Evolutionary conservation across 2,888 invertebrate species (phyloP).

Genomic region (Coenonympha arcania): DNA sequence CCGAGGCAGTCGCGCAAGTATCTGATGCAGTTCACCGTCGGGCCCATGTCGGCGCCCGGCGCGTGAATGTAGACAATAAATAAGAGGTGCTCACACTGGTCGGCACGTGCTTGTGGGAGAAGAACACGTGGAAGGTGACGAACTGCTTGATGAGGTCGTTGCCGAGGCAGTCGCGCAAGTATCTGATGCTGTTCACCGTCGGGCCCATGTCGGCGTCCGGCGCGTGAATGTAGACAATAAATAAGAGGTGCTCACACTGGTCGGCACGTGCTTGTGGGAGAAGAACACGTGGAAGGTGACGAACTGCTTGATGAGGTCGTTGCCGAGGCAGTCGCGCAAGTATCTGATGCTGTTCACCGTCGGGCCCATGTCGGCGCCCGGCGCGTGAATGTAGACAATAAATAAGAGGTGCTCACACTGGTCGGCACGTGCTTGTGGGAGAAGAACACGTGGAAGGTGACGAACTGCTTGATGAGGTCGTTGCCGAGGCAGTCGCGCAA

Average conservation of each 20-base stretch:
- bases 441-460: slow-evolving; percentile 93
- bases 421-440: slow-evolving; percentile 88
- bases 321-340: slow-evolving; percentile 82
- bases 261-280: slow-evolving; percentile 88
- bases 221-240: slow-evolving; percentile 70
- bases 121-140: slow-evolving; percentile 92
- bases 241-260: slow-evolving; percentile 40
- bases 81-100: slow-evolving; percentile 47
- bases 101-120: slow-evolving; percentile 89
- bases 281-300: slow-evolving; percentile 94
- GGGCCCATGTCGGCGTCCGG: slow-evolving; percentile 87
- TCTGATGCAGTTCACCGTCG: slow-evolving; percentile 84
- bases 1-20: slow-evolving; percentile 85
- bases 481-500: slow-evolving; percentile 82
- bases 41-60: slow-evolving; percentile 86
- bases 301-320: slow-evolving; percentile 80
- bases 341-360: slow-evolving; percentile 87
- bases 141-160: slow-evolving; percentile 81
- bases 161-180: slow-evolving; percentile 83
- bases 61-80: slow-evolving; percentile 81
- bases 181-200: slow-evolving; percentile 85
- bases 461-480: slow-evolving; percentile 82
- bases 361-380: slow-evolving; percentile 85
- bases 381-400: slow-evolving; percentile 75
- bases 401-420: slow-evolving; percentile 39